A percentile compares a stretch with the other conserved stretches of the same genome.
phyloP scores from a whole-genome alignment of 2,888 invertebrate genomes.

The Agrilus biguttatus region DNA sequence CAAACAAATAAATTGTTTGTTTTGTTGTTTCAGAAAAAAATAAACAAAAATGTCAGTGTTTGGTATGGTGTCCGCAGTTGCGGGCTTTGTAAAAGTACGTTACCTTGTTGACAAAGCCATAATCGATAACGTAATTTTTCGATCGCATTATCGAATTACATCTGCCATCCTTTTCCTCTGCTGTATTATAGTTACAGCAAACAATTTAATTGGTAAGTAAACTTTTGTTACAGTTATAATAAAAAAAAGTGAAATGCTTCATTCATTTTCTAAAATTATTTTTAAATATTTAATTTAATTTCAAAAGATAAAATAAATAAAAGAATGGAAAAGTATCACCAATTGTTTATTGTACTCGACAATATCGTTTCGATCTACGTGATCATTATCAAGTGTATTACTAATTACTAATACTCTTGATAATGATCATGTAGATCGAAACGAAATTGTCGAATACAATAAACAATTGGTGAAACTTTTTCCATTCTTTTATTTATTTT shows the following conservation, averaged over 20 bases:
- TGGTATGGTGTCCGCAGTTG: conserved; percentile 75
- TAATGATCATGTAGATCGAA: too few species aligned
- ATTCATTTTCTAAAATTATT: too few species aligned
- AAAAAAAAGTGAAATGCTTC: not conserved
- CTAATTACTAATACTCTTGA: too few species aligned
- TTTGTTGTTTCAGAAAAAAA: conserved; percentile 10
- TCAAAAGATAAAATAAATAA: too few species aligned
- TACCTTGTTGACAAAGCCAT: conserved; percentile 77
- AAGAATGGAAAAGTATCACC: too few species aligned
- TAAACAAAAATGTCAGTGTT: conserved; percentile 56
- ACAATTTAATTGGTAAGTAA: conserved; percentile 74
- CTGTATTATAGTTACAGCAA: conserved; percentile 79
- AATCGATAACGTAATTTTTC: conserved; percentile 81
- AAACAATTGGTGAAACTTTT: too few species aligned
- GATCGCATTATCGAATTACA: conserved; percentile 78
- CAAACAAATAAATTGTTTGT: conserved; percentile 1
- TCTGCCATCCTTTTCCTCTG: conserved; percentile 73
- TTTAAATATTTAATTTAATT: too few species aligned
- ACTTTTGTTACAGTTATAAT: not conserved
- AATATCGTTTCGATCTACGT: too few species aligned
- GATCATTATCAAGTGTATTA: too few species aligned
- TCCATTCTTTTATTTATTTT: too few species aligned
- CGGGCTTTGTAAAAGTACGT: conserved; percentile 82
- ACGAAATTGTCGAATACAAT: too few species aligned
- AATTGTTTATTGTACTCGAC: too few species aligned